Evolutionary conservation across 2,888 invertebrate genomes (phyloP), one percentile per base, ranked within the genome.

Genomic region (Phalera bucephala): DNA sequence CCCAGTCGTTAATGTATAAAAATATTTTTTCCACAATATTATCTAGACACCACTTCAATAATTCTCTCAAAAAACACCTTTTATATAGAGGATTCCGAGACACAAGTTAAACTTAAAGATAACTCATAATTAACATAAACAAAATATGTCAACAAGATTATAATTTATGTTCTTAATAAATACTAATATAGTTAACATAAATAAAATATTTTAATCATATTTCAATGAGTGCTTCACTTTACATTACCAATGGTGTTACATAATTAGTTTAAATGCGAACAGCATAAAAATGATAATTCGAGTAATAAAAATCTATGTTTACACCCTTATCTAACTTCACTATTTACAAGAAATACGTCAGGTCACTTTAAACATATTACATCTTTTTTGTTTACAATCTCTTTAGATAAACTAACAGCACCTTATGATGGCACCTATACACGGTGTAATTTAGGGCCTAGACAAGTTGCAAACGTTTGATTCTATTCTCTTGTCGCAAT

Each of bases 191-290:
- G 36, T 50, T 38, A 44, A 44, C 28, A 35, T 49, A 41, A 52
- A 47, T 54, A 46, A 41, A 52, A 52, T 54, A 50, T 23, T 45
- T 49, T 48, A 54, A 43, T 37, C 54, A 53, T 51, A 56, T 47
- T 12, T 45, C 42, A 26, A 40, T 50, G 58, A 54, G 14, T 27
- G 13, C 49, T 55, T 45, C 22, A 38, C 26, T 39, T 41, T 55
- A 54, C 30, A 49, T 31, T 42, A 25, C 30, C 22, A 51, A 21
- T 29, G 29, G 36, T 36, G 31, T 40, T 37, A 31, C 19, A 10
- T 34, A 19, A n/a, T n/a, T n/a, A 27, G 14, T n/a, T 36, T 31
- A 40, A 12, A 43, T 56, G 50, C 50, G 40, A 37, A 59, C 31
- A 43, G 30, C 9, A 2, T 34, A 43, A 30, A 8, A 33, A 38